Evolutionary conservation across 2,888 invertebrate genomes (phyloP).

Genomic region (Thelaira solivaga): DNA sequence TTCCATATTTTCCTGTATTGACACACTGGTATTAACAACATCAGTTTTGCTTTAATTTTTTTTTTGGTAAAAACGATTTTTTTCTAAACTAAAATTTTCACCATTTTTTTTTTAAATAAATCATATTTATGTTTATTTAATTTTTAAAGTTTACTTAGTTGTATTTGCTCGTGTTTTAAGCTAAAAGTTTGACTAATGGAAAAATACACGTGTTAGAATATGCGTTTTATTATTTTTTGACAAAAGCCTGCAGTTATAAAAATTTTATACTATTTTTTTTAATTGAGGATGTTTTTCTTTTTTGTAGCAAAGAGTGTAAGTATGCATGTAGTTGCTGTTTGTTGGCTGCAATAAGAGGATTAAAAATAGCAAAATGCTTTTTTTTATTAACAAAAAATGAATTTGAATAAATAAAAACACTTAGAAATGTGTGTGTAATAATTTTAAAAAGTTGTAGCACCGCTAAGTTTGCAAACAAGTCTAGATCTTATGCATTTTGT

Average conservation of each 20-base stretch:
- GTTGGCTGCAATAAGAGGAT: conserved; percentile 41
- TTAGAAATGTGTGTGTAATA: not conserved
- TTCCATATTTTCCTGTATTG: not conserved
- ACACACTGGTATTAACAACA: not conserved
- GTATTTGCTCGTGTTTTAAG: not conserved
- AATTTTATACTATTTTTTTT: conserved; percentile 11
- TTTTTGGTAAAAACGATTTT: not conserved
- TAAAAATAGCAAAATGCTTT: conserved; percentile 19
- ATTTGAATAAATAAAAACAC: not conserved
- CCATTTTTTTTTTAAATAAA: conserved; percentile 30
- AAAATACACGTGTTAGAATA: conserved; percentile 21
- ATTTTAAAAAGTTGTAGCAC: too few species aligned
- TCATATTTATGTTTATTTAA: conserved; percentile 46
- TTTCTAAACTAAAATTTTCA: not conserved
- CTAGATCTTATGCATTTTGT: too few species aligned
- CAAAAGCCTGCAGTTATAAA: conserved; percentile 39
- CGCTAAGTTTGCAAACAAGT: too few species aligned
- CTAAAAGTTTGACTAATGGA: conserved; percentile 22
- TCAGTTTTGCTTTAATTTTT: not conserved
- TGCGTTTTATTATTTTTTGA: not conserved
- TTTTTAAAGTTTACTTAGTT: conserved; percentile 24
- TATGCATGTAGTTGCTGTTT: too few species aligned
- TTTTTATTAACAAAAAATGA: not conserved
- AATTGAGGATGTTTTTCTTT: not conserved
- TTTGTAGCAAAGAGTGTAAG: not conserved